Conservation (phyloP, 2,888 invertebrate genomes). For the Onthophagus sagittarius region DNA sequence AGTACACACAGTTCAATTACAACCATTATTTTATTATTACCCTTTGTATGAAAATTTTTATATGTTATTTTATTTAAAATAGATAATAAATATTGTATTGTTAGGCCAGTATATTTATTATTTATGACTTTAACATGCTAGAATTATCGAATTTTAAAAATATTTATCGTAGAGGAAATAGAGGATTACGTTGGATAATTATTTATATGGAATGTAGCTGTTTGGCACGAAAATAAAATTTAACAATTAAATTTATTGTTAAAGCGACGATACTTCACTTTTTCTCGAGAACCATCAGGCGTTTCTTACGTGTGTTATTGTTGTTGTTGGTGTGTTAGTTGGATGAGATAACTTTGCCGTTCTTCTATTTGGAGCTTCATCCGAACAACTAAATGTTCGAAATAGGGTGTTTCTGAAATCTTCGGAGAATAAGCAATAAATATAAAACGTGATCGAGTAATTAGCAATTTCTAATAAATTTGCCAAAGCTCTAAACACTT, state of each 20-base stretch:
- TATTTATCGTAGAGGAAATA: too few species aligned
- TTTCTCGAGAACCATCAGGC: slow-evolving; percentile 38
- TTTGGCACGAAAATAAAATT: not conserved
- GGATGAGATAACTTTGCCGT: slow-evolving; percentile 41
- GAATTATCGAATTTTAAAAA: not conserved
- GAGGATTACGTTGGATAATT: too few species aligned
- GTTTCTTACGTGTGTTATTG: slow-evolving; percentile 43
- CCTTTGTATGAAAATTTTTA: too few species aligned
- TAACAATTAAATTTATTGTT: not conserved
- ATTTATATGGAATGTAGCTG: not conserved
- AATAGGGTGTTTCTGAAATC: slow-evolving; percentile 69
- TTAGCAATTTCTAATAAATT: slow-evolving; percentile 72
- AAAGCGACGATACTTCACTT: slow-evolving; percentile 4
- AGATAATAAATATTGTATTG: too few species aligned
- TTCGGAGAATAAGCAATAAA: slow-evolving; percentile 74
- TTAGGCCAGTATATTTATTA: too few species aligned
- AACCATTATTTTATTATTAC: too few species aligned
- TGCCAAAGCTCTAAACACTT: slow-evolving; percentile 67
- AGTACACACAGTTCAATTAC: too few species aligned
- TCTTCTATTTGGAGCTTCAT: slow-evolving; percentile 42
- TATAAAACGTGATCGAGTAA: slow-evolving; percentile 75
- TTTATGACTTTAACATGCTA: too few species aligned
- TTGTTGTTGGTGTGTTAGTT: slow-evolving; percentile 46
- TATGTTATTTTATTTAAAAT: too few species aligned
- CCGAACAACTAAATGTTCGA: slow-evolving; percentile 60